Base-by-base conservation (phyloP, 1,140 invertebrate species). In the Ditylenchus dipsaci region DNA sequence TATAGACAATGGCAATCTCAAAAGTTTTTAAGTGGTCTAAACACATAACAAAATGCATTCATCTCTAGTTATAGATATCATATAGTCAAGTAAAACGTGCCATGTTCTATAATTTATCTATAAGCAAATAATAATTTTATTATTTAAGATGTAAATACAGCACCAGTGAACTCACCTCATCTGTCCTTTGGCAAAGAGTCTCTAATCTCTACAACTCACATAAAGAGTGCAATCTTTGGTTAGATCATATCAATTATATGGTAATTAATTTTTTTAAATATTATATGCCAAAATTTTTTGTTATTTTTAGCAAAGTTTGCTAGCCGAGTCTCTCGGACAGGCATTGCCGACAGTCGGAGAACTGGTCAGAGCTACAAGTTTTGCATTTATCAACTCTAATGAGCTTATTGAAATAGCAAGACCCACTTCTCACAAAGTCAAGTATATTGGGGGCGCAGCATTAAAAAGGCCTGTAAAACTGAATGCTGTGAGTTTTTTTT, bases 381-480 rank as follows among this genome's bases (percentile, higher is more conserved):
- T 61, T 27, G 19, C 15, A 7, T 61, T 61, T 27, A 61, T 61
- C 27, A 61, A 61, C 29, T n/a, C 19, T 27, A 61, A 61, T 27
- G 59, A 61, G 27, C 3, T 61, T 1, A 3, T 61, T 3, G 59
- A 61, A 19, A 61, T 61, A 19, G 59, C 19, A 3, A 19, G 59
- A 45, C 59, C 59, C n/a, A 45, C 27, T 17, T 61, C 59, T 21
- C 29, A 19, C 1, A 61, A 61, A 45, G 27, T 61, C n/a, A 61
- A 61, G 17, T 61, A 61, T n/a, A 61, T 61, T 45, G 59, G 59
- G 7, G 59, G 59, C 8, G 27, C 29, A 21, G 59, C 59, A 5
- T 21, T 61, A 17, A 33, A 33, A 33, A 61, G n/a, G 27, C 29
- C 59, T 19, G 27, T 3, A n/a, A 21, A 33, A 29, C 59, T 61